Percentiles rank a stretch among this genome's conserved stretches.
Conservation (phyloP, 2,113 vertebrate genomes). For the Hippoglossus stenolepis region DNA sequence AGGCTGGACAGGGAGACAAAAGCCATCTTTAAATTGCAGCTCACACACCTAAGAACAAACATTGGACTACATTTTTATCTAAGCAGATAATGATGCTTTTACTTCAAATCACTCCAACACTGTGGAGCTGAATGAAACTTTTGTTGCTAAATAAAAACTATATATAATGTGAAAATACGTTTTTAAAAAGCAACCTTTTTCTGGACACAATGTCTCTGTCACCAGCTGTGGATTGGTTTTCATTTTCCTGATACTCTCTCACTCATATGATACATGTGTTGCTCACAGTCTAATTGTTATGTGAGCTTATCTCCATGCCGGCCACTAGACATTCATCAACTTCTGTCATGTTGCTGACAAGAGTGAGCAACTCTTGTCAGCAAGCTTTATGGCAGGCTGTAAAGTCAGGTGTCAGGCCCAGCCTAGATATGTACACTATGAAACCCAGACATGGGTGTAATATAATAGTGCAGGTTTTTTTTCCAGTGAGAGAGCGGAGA, state of each 20-base stretch:
- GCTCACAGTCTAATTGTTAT: background rate
- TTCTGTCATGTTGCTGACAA: background rate
- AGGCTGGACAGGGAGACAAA: too few relatives aligned
- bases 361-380: background rate
- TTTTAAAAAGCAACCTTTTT: too few relatives aligned
- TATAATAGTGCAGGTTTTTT: background rate
- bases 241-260: background rate
- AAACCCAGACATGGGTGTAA: background rate
- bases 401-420: background rate
- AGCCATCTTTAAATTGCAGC: too few relatives aligned
- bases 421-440: background rate
- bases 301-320: background rate
- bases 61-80: too few relatives aligned
- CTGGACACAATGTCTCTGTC: too few relatives aligned
- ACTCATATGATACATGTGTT: background rate
- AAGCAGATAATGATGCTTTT: too few relatives aligned
- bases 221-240: too few relatives aligned
- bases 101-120: too few relatives aligned
- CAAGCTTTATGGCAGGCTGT: background rate
- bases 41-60: too few relatives aligned
- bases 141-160: too few relatives aligned
- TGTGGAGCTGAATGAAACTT: too few relatives aligned
- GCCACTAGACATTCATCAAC: background rate
- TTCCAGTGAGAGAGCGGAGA: background rate
- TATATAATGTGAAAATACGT: too few relatives aligned